Percentiles rank a stretch among this genome's conserved stretches.
phyloP scores from a whole-genome alignment of 2,888 invertebrate species.

The Himalopsyche kuldschensis region DNA sequence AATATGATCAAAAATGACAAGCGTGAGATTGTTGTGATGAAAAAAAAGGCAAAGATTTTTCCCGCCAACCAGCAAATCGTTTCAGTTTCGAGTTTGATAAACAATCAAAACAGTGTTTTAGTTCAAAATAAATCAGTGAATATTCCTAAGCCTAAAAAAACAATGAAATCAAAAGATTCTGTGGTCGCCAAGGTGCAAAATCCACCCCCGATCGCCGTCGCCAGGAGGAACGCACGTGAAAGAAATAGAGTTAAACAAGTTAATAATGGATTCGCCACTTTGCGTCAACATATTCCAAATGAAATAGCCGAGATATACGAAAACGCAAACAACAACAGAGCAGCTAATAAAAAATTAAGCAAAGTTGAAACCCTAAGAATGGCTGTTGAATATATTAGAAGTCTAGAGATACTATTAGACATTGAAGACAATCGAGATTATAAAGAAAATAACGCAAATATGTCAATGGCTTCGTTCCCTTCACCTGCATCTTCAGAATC shows the following conservation, averaged over 20 bases:
- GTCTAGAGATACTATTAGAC: conserved; percentile 74
- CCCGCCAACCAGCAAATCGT: conserved; percentile 45
- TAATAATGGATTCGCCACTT: conserved; percentile 86
- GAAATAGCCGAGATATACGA: conserved; percentile 74
- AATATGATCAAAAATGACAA: conserved; percentile 47
- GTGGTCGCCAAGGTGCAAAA: conserved; percentile 42
- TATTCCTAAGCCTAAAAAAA: conserved; percentile 45
- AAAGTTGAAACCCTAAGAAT: conserved; percentile 88
- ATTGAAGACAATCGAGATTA: conserved; percentile 62
- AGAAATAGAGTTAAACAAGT: conserved; percentile 91
- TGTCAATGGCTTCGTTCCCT: conserved; percentile 57
- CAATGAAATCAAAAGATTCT: conserved; percentile 41
- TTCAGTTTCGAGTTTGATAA: conserved; percentile 55
- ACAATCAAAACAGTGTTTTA: conserved; percentile 47
- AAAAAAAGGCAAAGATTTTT: conserved; percentile 53
- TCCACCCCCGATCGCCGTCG: conserved; percentile 80
- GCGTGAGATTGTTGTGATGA: conserved; percentile 60
- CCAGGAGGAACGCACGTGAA: conserved; percentile 88
- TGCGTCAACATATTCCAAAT: conserved; percentile 83
- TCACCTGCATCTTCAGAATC: conserved; percentile 57
- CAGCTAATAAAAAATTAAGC: conserved; percentile 75
- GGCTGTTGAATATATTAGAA: conserved; percentile 88
- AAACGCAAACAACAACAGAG: conserved; percentile 66
- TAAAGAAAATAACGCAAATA: conserved; percentile 53
- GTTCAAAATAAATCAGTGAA: conserved; percentile 46